Base-by-base conservation (phyloP, 2,113 vertebrate genomes). In the Tetrax tetrax region DNA sequence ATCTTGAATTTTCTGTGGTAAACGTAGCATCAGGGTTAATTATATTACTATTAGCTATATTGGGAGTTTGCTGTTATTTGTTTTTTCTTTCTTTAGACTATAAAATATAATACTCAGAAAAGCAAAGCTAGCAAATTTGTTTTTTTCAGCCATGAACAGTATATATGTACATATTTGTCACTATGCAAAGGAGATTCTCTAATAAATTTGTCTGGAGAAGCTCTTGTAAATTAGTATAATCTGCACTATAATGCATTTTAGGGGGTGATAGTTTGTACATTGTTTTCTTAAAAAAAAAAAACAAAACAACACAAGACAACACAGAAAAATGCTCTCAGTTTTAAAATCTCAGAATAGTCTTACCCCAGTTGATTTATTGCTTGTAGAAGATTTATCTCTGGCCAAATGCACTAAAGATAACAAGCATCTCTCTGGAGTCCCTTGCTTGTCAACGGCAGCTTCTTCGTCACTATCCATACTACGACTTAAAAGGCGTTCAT, bases 401-500 rank as follows among this genome's bases (percentile, higher is more conserved):
- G 99, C 98, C 97, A 99, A 95, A 94, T 99, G 99, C 28, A 99
- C 99, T 94, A 99, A 97, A 0, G 99, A 99, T 84, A 99, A 97
- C 93, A 99, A 97, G 87, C 99, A 99, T 76, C 99, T 98, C 95
- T 99, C 99, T 0, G 98, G 97, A 23, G 98, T 98, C 14, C 98
- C 99, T 94, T 99, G 99, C 90, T 99, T 99, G 89, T 99, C 99
- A 11, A 98, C 96, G 4, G 99, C 98, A 1, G 99, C 98, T 94
- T 99, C 99, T 95, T 99, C 99, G 5, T 99, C 99, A 1, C 99
- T 99, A 97, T 99, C 99, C 33, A 99, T 99, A 83, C 99, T 99
- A 20, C 99, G 98, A 81, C 99, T 99, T 96, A 99, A 41, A 90
- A 99, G 98, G 97, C 99, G 99, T 97, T 99, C 99, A 6, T 99